Evolutionary conservation across 2,797 vertebrate species (phyloP).

Genomic region (Echeneis naucrates): DNA sequence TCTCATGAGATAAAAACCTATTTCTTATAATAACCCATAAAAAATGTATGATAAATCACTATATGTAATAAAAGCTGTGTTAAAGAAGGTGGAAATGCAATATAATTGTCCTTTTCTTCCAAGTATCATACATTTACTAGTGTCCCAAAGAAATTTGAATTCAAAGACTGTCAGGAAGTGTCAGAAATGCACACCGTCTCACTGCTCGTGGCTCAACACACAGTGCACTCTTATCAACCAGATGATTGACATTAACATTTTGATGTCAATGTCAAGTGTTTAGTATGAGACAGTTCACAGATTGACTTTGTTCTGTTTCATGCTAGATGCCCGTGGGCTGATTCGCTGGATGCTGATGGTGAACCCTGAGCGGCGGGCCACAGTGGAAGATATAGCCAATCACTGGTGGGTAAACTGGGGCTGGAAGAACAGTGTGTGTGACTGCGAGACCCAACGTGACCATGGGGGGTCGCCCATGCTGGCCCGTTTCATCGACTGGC

Average conservation of each 20-base stretch:
- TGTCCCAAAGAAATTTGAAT: too few species aligned
- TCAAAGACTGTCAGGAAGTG: neutral
- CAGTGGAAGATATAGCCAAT: slow-evolving; percentile 97
- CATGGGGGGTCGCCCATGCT: slow-evolving; percentile 92
- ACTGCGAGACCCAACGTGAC: slow-evolving; percentile 92
- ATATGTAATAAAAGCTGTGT: too few species aligned
- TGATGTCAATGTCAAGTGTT: neutral
- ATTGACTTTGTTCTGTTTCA: slow-evolving; percentile 23
- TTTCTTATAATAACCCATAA: neutral
- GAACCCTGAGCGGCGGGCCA: slow-evolving; percentile 96
- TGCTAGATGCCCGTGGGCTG: slow-evolving; percentile 94
- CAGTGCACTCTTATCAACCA: neutral
- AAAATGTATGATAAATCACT: too few species aligned
- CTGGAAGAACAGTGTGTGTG: slow-evolving; percentile 96
- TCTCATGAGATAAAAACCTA: neutral
- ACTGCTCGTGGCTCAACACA: neutral
- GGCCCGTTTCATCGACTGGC: slow-evolving; percentile 97
- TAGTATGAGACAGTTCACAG: neutral
- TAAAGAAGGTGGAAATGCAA: neutral
- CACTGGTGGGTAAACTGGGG: slow-evolving; percentile 99
- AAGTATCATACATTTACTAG: too few species aligned
- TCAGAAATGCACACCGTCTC: neutral
- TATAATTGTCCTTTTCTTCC: too few species aligned
- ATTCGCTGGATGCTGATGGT: slow-evolving; percentile 99
- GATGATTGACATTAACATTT: neutral